phyloP scores from a whole-genome alignment of 64 coral and sea anemone genomes.

The Trachythela sp. region DNA sequence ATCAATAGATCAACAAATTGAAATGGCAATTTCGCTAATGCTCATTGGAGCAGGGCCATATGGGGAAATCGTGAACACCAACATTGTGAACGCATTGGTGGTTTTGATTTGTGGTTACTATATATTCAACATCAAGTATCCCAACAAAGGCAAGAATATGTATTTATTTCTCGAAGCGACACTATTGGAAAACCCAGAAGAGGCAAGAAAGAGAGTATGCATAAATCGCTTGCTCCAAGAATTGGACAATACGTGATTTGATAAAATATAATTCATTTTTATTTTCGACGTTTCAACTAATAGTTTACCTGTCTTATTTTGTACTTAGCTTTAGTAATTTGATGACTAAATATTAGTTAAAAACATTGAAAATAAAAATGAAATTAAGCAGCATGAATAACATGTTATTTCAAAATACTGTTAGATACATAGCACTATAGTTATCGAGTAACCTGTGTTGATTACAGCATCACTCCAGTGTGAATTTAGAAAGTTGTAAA shows the following conservation, averaged over 20 bases:
- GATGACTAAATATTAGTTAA: too few species aligned
- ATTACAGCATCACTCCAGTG: too few species aligned
- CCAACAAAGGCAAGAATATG: not conserved
- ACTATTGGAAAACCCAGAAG: constrained; percentile 18
- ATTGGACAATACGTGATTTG: not conserved
- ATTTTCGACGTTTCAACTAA: too few species aligned
- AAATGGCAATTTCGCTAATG: not conserved
- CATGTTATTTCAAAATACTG: too few species aligned
- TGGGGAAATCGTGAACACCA: not conserved
- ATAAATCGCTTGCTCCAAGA: constrained; percentile 23
- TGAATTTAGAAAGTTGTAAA: too few species aligned
- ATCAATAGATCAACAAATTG: constrained; percentile 25
- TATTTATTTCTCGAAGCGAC: constrained; percentile 36
- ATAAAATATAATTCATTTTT: too few species aligned
- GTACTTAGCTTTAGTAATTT: too few species aligned
- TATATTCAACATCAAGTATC: not conserved
- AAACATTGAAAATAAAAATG: too few species aligned
- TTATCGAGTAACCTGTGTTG: too few species aligned
- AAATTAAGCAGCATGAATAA: too few species aligned
- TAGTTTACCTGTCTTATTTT: too few species aligned
- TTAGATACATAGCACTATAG: too few species aligned
- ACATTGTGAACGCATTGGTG: not conserved
- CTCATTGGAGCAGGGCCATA: constrained; percentile 12
- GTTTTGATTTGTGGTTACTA: constrained; percentile 30
- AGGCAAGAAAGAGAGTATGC: constrained; percentile 39